phyloP scores from a whole-genome alignment of 2,888 invertebrate species.

The Flabesymbios commensalis region DNA sequence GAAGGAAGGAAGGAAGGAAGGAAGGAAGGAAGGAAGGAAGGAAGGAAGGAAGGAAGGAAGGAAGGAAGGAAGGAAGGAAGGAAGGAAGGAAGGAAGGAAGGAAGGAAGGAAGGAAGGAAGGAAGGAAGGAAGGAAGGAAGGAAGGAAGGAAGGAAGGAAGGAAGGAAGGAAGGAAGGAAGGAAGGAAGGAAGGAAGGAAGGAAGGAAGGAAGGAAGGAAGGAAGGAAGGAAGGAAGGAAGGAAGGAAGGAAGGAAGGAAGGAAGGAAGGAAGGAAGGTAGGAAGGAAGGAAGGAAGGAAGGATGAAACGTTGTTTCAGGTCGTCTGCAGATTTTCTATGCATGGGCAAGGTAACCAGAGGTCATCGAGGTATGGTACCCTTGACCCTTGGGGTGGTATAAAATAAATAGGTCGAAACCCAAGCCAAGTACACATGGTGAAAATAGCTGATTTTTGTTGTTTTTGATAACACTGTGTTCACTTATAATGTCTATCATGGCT shows the following conservation, averaged over 20 bases:
- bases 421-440: no score
- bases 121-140: neutral
- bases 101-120: conserved; percentile 11
- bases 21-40: conserved; percentile 6
- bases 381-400: no score
- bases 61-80: neutral
- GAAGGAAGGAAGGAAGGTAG: conserved; percentile 8
- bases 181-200: neutral
- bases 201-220: conserved; percentile 13
- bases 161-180: conserved; percentile 3
- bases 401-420: no score
- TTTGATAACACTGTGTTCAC: no score
- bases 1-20: neutral
- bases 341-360: no score
- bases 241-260: conserved; percentile 5
- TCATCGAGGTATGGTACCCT: no score
- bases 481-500: no score
- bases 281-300: conserved; percentile 16
- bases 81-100: conserved; percentile 7
- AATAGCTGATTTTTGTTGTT: no score
- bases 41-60: conserved; percentile 3
- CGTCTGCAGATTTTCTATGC: no score
- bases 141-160: conserved; percentile 1
- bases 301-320: no score
- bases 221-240: neutral